Conservation (phyloP, 2,113 vertebrate genomes). For the Ciconia boyciana region DNA sequence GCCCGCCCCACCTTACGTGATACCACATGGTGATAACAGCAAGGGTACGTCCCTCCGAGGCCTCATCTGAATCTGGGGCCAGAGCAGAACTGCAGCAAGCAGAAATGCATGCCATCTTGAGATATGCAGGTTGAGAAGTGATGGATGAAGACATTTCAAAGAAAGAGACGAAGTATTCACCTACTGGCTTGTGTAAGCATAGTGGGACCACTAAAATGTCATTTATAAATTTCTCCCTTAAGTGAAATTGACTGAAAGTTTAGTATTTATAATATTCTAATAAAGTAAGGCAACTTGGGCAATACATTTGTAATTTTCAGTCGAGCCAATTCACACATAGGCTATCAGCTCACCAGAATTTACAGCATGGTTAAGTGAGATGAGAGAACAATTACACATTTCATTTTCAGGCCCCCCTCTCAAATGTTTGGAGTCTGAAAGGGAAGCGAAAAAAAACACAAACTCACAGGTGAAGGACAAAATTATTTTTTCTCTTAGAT, state of each 20-base stretch:
- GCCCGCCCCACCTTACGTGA: accelerated
- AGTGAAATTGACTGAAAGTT: neutral
- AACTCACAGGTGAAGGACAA: neutral
- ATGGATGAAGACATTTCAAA: neutral
- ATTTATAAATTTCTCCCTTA: neutral
- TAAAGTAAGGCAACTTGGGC: neutral
- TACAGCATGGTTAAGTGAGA: neutral
- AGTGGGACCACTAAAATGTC: neutral
- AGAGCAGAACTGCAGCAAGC: neutral
- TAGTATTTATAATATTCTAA: neutral
- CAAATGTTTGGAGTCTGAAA: neutral
- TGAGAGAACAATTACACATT: neutral
- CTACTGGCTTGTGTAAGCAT: neutral
- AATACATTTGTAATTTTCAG: neutral
- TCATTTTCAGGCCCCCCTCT: neutral
- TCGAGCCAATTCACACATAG: neutral
- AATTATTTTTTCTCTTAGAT: neutral
- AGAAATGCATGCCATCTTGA: neutral
- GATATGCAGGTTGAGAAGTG: neutral
- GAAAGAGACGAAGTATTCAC: neutral
- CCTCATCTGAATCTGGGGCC: neutral
- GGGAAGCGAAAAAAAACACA: neutral
- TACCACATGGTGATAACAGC: accelerated
- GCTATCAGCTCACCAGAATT: neutral
- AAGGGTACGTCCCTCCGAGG: neutral